Evolutionary conservation across 2,113 vertebrate species (phyloP), one percentile per base, ranked within the genome.

Genomic region (Paradoxurus hermaphroditus): DNA sequence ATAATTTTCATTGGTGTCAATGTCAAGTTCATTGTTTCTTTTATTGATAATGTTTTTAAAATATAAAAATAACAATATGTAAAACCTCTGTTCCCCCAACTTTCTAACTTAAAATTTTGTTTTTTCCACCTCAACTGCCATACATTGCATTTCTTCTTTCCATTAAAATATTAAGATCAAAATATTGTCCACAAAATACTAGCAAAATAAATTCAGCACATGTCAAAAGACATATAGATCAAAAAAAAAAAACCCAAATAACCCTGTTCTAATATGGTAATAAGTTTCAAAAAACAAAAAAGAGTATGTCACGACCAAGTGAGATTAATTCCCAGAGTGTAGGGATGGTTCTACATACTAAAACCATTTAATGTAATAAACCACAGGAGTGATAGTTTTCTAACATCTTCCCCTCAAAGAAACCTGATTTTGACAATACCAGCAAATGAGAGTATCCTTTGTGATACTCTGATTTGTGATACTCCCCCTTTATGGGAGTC

Each of bases 31-130:
- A 56, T 82, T 73, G 36, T 27, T 36, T 44, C 56, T 53, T 89
- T 85, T 39, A 86, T 49, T 85, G 63, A 89, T 75, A 81, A 72
- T 92, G 31, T 91, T 79, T 19, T 93, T 79, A 72, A 78, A 90
- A 78, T 89, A 90, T 78, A 62, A 67, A 82, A 82, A 73, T 65
- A 89, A 89, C 39, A 39, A 41, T 89, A 77, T 41, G 21, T 62
- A 89, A 93, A 84, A 77, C 72, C 2, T 15, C 83, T 63, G 49
- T 85, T 96, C n/a, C 56, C 70, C 21, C 15, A 70, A 85, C 51
- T 78, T 92, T 92, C 49, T 68, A 77, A 56, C 77, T 83, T 84
- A 68, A 77, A 96, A 63, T 90, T 93, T 56, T 93, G 70, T 94
- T 53, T 3, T 3, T 46, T 77, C 39, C 19, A 1, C 77, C 39